A percentile compares a stretch with the other conserved stretches of the same genome.
Evolutionary conservation across 2,888 invertebrate species (phyloP).

Genomic region (Spilosoma lubricipeda): DNA sequence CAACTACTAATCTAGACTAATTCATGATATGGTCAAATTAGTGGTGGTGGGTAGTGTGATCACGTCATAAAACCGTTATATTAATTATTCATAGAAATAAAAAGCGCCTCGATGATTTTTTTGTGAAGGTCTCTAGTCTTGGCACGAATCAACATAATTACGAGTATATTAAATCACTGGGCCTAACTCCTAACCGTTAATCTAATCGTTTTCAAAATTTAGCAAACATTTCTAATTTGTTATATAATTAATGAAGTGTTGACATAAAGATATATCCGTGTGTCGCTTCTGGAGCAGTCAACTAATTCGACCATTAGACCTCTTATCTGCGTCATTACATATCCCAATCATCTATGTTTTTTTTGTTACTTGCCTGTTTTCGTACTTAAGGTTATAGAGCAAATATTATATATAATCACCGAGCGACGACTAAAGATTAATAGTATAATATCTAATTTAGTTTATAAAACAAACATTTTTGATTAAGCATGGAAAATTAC

Average conservation of each 20-base stretch:
- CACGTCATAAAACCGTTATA: no score
- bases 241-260: neutral
- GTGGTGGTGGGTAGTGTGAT: no score
- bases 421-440: neutral
- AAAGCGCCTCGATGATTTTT: neutral
- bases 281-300: conserved; percentile 31
- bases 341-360: conserved; percentile 56
- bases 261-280: conserved; percentile 15
- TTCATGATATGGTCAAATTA: no score
- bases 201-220: neutral
- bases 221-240: neutral
- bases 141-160: neutral
- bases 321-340: conserved; percentile 56
- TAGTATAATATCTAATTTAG: neutral
- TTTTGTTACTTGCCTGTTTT: conserved; percentile 37
- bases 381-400: conserved; percentile 22
- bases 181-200: neutral
- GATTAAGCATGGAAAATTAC: conserved; percentile 1
- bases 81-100: no score
- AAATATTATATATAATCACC: conserved; percentile 10
- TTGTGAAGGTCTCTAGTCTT: neutral
- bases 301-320: conserved; percentile 49
- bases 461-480: conserved; percentile 5
- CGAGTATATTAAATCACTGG: no score
- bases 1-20: no score